Base-by-base conservation (phyloP, 2,113 vertebrate genomes). In the Rhinolophus sinicus region DNA sequence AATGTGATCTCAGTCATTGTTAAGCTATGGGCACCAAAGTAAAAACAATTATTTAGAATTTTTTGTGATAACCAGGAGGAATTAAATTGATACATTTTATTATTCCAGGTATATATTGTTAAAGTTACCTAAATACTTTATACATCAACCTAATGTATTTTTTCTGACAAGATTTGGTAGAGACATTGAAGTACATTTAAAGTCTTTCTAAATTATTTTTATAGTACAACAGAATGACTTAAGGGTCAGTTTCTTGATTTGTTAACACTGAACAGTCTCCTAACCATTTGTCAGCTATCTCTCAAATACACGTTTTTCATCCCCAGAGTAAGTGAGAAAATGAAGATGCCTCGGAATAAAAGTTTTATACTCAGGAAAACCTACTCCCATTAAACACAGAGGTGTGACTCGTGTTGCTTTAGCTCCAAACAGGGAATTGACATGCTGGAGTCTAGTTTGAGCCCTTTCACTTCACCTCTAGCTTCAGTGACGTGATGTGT, bases 1-100 rank as follows among this genome's bases (percentile, higher is more conserved):
- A 88, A 65, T 91, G 33, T 95, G 18, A 44, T 72, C 28, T 82
- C 70, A 86, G n/a, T 97, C 47, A 86, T 85, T 96, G 81, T 33
- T 7, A 89, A 92, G 13, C 21, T 82, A 67, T 11, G 75, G 16
- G 33, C 16, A 65, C 65, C 60, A 83, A 89, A 72, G 87, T 96
- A 75, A 75, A 73, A 86, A 54, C 58, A 76, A 56, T 14, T 90
- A 30, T 92, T 92, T 77, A 64, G 12, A 93, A 90, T 75, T 81
- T 83, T 83, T 69, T 85, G 47, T 73, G 38, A 75, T 93, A 78
- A 70, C 54, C 50, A 47, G 11, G 15, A 73, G 67, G 7, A 60
- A 77, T 70, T 84, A 94, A 50, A 81, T 38, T 65, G 44, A 82
- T 94, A 33, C 28, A 72, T 76, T 56, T 65, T 85, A 80, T 95